These are phyloP conservation scores for Hippoglossus stenolepis DNA, from an alignment of 2,113 vertebrate genomes.

Conservation along the genomic window DNA sequence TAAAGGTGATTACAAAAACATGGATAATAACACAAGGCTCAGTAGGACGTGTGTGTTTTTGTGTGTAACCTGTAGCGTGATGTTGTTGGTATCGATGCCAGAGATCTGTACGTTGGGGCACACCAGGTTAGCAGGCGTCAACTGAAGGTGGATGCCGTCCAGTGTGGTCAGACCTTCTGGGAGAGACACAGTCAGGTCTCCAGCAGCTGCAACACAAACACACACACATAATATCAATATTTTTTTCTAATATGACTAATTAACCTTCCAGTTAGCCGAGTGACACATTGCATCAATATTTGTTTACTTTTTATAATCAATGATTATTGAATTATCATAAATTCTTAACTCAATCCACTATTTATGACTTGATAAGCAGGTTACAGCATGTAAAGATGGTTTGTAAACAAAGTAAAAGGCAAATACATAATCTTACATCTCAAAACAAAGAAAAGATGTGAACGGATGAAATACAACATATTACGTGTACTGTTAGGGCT, in stretches of 20 bases:
- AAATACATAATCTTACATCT: neutral
- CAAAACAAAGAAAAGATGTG: neutral
- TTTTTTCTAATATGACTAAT: neutral
- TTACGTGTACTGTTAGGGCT: neutral
- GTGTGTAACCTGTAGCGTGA: constrained; percentile 91
- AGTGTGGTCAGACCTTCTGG: constrained; percentile 93
- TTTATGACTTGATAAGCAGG: neutral
- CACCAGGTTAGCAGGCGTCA: constrained; percentile 90
- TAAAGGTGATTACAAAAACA: neutral
- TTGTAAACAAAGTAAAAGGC: neutral
- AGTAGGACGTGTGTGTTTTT: neutral
- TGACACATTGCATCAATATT: neutral
- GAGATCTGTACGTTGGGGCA: constrained; percentile 98
- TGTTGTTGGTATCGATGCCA: constrained; percentile 96
- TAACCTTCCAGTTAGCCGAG: neutral
- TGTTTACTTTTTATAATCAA: neutral
- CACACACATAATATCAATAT: neutral
- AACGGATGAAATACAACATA: neutral
- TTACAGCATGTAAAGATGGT: too few relatives aligned
- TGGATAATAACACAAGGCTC: neutral
- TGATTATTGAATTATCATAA: too few relatives aligned
- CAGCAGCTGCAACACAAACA: constrained; percentile 81
- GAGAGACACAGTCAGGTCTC: constrained; percentile 96
- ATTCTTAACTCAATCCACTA: too few relatives aligned
- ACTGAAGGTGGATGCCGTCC: constrained; percentile 96